Evolutionary conservation across 2,888 invertebrate genomes (phyloP).

Genomic region (Chrysolina haemoptera): DNA sequence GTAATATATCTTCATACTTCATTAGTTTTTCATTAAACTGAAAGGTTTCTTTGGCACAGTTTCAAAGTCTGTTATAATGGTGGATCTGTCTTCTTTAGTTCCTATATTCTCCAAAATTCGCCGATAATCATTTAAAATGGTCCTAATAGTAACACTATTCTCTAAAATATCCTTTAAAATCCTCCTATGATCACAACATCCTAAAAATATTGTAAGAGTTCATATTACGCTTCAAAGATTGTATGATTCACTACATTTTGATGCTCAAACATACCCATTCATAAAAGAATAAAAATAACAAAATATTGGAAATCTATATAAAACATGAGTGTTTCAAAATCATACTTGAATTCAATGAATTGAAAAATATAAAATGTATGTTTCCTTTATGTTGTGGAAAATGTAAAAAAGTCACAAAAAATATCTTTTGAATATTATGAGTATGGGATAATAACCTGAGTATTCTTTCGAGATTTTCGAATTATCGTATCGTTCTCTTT

Average conservation of each 20-base stretch:
- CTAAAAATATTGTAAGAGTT: slow-evolving; percentile 23
- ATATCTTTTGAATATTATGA: slow-evolving; percentile 15
- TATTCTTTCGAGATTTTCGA: slow-evolving; percentile 13
- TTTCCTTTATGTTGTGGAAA: slow-evolving; percentile 13
- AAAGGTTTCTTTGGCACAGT: slow-evolving; percentile 29
- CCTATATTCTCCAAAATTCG: slow-evolving; percentile 27
- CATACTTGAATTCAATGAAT: slow-evolving; percentile 17
- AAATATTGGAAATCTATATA: slow-evolving; percentile 27
- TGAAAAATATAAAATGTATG: slow-evolving; percentile 30
- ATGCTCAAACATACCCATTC: not conserved
- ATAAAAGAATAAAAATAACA: slow-evolving; percentile 2
- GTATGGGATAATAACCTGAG: slow-evolving; percentile 24
- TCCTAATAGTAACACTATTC: slow-evolving; percentile 28
- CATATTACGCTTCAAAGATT: slow-evolving; percentile 1
- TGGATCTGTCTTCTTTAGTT: slow-evolving; percentile 21
- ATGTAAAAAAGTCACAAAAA: slow-evolving; percentile 3
- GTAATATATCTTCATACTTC: slow-evolving; percentile 26
- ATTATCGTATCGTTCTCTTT: slow-evolving; percentile 13
- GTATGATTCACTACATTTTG: slow-evolving; percentile 19
- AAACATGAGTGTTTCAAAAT: slow-evolving; percentile 17
- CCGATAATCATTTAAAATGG: slow-evolving; percentile 28
- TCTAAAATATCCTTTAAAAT: slow-evolving; percentile 28
- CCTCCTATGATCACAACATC: slow-evolving; percentile 28
- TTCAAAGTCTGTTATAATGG: slow-evolving; percentile 30
- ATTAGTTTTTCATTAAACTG: slow-evolving; percentile 28